Evolutionary conservation across 2,113 vertebrate genomes (phyloP).

Genomic region (Arizona elegans): DNA sequence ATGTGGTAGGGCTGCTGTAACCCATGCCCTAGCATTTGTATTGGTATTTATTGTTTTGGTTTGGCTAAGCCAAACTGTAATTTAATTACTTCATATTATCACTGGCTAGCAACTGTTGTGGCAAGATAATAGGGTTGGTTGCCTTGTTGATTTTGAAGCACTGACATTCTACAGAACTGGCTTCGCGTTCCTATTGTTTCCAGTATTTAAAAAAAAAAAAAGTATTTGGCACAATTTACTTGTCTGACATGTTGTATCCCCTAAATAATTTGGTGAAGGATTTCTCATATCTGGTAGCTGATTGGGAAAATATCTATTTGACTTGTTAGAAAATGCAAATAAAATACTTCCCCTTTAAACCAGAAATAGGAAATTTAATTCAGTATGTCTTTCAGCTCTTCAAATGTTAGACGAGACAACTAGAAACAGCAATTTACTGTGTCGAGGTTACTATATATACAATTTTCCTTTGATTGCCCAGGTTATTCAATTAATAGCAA

Average conservation of each 20-base stretch:
- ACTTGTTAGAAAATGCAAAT: neutral
- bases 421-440: neutral
- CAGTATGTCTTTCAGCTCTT: neutral
- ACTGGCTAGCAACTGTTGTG: neutral
- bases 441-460: neutral
- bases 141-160: neutral
- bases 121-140: neutral
- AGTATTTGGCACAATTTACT: neutral
- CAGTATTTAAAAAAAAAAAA: too few relatives aligned
- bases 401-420: neutral
- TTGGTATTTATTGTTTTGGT: neutral
- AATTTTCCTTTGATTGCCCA: neutral
- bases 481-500: neutral
- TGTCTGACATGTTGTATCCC: neutral
- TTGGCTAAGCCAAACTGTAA: neutral
- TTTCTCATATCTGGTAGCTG: neutral
- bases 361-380: neutral
- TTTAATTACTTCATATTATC: too few relatives aligned
- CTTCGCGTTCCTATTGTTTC: neutral
- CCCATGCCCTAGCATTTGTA: neutral
- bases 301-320: neutral
- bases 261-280: neutral
- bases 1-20: neutral
- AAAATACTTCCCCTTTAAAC: neutral
- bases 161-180: neutral